Conservation (phyloP, 2,797 vertebrate genomes). For the Helarctos malayanus region DNA sequence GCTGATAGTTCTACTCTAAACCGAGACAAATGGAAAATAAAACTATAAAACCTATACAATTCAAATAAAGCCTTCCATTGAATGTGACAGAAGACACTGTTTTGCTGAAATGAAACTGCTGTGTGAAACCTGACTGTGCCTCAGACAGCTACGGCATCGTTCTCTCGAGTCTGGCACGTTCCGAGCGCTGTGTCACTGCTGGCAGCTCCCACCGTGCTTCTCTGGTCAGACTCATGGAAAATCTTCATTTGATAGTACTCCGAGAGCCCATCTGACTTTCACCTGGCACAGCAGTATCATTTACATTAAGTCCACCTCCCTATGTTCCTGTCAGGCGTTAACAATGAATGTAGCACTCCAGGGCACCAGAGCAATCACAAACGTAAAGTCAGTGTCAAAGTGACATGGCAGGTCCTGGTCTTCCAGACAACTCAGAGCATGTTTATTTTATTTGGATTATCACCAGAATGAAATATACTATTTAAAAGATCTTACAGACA, state of each 20-base stretch:
- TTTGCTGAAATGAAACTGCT: neutral
- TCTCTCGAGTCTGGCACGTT: neutral
- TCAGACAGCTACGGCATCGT: neutral
- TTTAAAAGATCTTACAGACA: slow-evolving; percentile 36
- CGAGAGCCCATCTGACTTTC: neutral
- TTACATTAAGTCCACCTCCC: neutral
- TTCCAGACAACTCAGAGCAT: neutral
- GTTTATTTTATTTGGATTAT: slow-evolving; percentile 15
- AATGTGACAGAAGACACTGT: neutral
- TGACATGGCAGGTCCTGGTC: neutral
- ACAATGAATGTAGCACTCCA: neutral
- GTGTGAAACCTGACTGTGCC: neutral
- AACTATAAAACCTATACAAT: slow-evolving; percentile 21
- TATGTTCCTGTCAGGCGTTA: neutral
- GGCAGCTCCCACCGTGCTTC: neutral
- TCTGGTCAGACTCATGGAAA: neutral
- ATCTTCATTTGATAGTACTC: neutral
- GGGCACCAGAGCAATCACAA: neutral
- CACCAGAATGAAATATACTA: neutral
- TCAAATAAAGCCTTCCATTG: slow-evolving; percentile 27
- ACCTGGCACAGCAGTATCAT: neutral
- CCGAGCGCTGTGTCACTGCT: neutral
- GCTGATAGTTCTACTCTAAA: neutral
- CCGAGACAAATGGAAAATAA: slow-evolving; percentile 47
- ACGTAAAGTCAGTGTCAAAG: neutral